Base-by-base conservation (phyloP, 2,888 invertebrate species). In the Argyresthia albistria region DNA sequence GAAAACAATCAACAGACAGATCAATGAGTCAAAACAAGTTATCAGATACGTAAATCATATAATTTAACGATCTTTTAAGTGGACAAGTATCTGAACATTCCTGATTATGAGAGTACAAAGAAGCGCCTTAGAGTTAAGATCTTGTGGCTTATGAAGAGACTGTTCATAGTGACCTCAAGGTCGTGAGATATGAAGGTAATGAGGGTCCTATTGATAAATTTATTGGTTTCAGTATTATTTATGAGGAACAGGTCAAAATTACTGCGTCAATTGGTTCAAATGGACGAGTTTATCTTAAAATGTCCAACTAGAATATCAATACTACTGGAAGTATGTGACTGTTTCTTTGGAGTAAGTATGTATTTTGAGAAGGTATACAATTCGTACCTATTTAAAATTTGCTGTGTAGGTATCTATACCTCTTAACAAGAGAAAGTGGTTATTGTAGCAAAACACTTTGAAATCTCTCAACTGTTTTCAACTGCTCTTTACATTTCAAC, bases 1-100 rank as follows among this genome's bases (percentile, higher is more conserved):
- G n/a, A 12, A 42, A 42, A 42, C 12, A 42, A 42, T 42, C n/a
- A 42, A 42, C 42, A 42, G 42, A 25, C 6, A 25, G 12, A 46
- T 35, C 9, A 46, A 16, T 46, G 35, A 10, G 25, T 46, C 11
- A 46, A 35, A 35, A 25, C 46, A 43, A 8, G 57, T 72, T 80
- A 80, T 79, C 79, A 59, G 36, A 45, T 51, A 54, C 65, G 77
- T 86, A 86, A 86, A 84, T 86, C 83, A 83, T 77, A 70, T 62
- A 70, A 62, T 64, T 75, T 82, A 74, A 83, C 67, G 67, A 68
- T 68, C 68, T 69, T 80, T 77, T 80, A 82, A 84, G 79, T 75
- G 73, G 70, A 58, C 63, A 43, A 25, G 25, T 25, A 45, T 50
- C 48, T 48, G 35, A 57, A 66, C 69, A 25, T 25, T 25, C 25